Conservation (phyloP, 2,888 invertebrate species). For the Netelia melanura region DNA sequence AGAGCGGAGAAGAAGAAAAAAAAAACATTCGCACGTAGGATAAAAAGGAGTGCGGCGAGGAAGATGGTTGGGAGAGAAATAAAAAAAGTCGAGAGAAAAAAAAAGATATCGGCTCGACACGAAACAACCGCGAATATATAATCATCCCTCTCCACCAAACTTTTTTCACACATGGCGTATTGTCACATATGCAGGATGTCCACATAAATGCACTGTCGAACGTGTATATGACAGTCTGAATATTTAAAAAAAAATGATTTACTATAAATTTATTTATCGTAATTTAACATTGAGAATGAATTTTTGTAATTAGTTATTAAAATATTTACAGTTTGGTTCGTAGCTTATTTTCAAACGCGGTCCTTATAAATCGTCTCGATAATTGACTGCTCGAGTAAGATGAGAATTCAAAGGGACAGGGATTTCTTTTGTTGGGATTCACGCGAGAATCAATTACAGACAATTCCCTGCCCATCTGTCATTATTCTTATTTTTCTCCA, state of each 20-base stretch:
- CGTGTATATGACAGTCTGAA: not conserved
- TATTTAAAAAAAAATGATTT: too few relatives aligned
- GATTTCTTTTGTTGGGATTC: not conserved
- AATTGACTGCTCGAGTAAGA: constrained; percentile 15
- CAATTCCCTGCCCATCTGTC: constrained; percentile 41
- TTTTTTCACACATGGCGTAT: constrained; percentile 54
- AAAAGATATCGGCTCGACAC: constrained; percentile 44
- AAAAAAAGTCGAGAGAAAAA: constrained; percentile 21
- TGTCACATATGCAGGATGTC: constrained; percentile 45
- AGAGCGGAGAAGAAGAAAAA: constrained; percentile 17
- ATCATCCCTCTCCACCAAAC: constrained; percentile 11
- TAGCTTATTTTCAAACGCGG: too few relatives aligned
- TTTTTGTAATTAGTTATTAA: not conserved
- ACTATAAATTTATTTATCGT: constrained; percentile 1
- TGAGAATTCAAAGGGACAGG: not conserved
- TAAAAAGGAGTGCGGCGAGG: not conserved
- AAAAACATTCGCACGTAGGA: constrained; percentile 14
- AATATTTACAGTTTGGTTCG: too few relatives aligned
- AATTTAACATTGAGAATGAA: not conserved
- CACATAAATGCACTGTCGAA: constrained; percentile 12
- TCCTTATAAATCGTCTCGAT: not conserved
- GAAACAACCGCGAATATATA: constrained; percentile 31
- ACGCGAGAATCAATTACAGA: constrained; percentile 14
- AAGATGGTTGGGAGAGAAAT: constrained; percentile 39
- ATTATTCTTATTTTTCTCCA: constrained; percentile 12